Conservation (phyloP, 2,113 vertebrate species). For the Salvelinus alpinus region DNA sequence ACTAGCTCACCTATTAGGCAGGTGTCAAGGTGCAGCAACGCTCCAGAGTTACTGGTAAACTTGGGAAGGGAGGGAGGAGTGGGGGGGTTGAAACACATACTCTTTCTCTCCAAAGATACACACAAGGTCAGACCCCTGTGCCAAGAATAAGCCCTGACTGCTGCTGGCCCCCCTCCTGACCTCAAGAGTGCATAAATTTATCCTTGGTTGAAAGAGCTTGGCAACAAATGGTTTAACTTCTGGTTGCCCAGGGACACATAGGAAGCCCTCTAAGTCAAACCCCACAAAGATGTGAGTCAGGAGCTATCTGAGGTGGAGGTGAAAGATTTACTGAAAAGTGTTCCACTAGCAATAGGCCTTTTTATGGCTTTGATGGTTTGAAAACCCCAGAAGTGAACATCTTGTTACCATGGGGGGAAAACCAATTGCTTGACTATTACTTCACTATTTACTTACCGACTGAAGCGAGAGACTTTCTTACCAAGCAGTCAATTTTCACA, state of each 20-base stretch:
- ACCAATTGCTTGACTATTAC: too few species aligned
- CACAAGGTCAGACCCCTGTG: conserved; percentile 14
- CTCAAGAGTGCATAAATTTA: conserved; percentile 14
- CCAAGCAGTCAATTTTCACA: neutral
- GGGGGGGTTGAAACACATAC: neutral
- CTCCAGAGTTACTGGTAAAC: conserved; percentile 25
- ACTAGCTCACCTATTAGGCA: conserved; percentile 14
- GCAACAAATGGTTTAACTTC: neutral
- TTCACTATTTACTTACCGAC: too few species aligned
- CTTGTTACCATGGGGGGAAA: too few species aligned
- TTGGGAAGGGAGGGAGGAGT: neutral
- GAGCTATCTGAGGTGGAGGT: conserved; percentile 3
- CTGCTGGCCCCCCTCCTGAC: conserved; percentile 7
- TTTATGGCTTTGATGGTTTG: conserved; percentile 8
- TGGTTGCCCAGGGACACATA: conserved; percentile 1
- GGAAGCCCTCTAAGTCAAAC: neutral
- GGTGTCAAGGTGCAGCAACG: conserved; percentile 15
- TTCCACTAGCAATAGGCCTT: conserved; percentile 11
- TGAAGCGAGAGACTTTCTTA: too few species aligned
- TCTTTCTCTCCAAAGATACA: conserved; percentile 3
- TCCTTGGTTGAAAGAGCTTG: conserved; percentile 10
- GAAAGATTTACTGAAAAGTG: conserved; percentile 9
- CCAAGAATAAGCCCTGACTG: conserved; percentile 3
- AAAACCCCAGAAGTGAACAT: conserved; percentile 1
- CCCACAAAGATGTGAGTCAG: neutral